Evolutionary conservation across 2,888 invertebrate genomes (phyloP), one percentile per base, ranked within the genome.

Genomic region (Agriopis leucophaearia): DNA sequence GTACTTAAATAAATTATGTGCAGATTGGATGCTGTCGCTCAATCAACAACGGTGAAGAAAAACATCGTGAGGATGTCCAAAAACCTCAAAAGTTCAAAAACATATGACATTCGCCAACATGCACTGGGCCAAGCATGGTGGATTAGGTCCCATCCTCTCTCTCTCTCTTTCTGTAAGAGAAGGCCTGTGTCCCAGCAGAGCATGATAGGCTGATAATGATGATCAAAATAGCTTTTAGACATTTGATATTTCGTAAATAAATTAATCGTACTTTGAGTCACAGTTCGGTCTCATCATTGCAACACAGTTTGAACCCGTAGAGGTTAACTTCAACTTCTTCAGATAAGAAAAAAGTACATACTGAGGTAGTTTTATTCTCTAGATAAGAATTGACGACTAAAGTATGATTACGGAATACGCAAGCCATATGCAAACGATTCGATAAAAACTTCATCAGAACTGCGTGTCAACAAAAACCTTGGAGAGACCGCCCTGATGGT

Each of bases 401-500:
- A 36, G 40, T 15, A 15, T 12, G 51, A n/a, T 15, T 10, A 36
- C 13, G 18, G 18, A 38, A 27, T 47, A 65, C 8, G 50, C 35
- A 44, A 52, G 36, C 18, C 13, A 18, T 40, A 70, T 71, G 69
- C 52, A 67, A 69, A 71, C 64, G 42, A 45, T 67, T 59, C 60
- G 62, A 71, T 72, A 71, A 70, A 67, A 64, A 68, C 64, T 63
- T 60, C 55, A 57, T 61, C 63, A 59, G 47, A 36, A 70, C 60
- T 60, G 71, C 78, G 81, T 74, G 74, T 82, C 78, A 80, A 81
- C 77, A 84, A 82, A 78, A 78, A 72, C 64, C 48, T 70, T 70
- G 73, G 27, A 27, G 5, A 64, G 85, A 86, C 86, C 84, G 74
- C 84, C 86, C 81, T 66, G 72, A 68, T 63, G 51, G 77, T 54